These are phyloP conservation scores for Philereme vetulata DNA, from an alignment of 2,888 invertebrate genomes.

Conservation along the genomic window DNA sequence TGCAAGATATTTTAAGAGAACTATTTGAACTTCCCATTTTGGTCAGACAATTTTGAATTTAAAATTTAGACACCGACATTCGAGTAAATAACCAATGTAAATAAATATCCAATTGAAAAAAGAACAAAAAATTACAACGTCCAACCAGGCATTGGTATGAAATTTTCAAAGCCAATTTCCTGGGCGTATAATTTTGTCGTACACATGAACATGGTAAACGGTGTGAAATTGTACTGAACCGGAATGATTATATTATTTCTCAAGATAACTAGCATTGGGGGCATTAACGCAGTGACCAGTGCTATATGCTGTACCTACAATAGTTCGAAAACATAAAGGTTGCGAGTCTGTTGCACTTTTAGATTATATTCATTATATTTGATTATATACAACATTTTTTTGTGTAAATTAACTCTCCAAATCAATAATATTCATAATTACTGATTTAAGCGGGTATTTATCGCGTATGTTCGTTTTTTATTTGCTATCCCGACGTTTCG, in stretches of 20 bases:
- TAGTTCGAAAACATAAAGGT: conserved; percentile 7
- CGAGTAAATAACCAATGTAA: conserved; percentile 16
- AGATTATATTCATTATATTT: no score
- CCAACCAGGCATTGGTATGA: conserved; percentile 35
- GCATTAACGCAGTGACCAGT: conserved; percentile 19
- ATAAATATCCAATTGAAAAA: conserved; percentile 5
- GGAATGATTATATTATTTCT: conserved; percentile 14
- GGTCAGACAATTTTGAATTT: conserved; percentile 8
- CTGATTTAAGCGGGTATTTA: no score
- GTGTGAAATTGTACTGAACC: conserved; percentile 24
- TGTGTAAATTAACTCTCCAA: not conserved
- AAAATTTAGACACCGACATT: conserved; percentile 2
- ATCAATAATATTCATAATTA: no score
- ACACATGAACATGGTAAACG: conserved; percentile 32
- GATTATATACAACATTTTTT: not conserved
- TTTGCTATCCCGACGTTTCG: no score
- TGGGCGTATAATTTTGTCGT: conserved; percentile 23
- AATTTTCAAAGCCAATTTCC: conserved; percentile 28
- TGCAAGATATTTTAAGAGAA: conserved; percentile 46
- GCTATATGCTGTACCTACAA: not conserved
- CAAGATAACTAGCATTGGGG: conserved; percentile 22
- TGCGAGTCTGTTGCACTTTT: conserved; percentile 10
- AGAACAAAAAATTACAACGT: conserved; percentile 19
- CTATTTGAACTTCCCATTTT: conserved; percentile 59
- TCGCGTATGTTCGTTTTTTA: no score